A percentile compares a stretch with the other conserved stretches of the same genome.
phyloP scores from a whole-genome alignment of 2,113 vertebrate species.

The Corythornis vintsioides region DNA sequence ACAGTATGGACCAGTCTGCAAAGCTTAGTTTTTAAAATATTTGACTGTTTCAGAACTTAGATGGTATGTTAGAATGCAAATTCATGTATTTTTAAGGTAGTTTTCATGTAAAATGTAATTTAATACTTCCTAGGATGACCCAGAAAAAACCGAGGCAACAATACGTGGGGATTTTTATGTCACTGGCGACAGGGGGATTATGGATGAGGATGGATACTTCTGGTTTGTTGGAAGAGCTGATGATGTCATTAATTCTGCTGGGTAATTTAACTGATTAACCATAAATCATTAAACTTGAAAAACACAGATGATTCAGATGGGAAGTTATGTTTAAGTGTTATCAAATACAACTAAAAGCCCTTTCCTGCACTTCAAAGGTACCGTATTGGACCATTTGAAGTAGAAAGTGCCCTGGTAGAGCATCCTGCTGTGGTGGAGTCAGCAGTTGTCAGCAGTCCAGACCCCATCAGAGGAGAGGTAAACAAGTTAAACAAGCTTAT shows the following conservation, averaged over 20 bases:
- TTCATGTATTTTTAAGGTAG: neutral
- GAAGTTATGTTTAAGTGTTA: neutral
- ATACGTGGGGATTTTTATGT: slow-evolving; percentile 79
- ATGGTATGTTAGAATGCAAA: neutral
- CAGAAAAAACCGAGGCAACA: slow-evolving; percentile 77
- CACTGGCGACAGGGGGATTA: slow-evolving; percentile 81
- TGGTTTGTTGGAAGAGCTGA: slow-evolving; percentile 85
- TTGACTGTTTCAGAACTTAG: neutral
- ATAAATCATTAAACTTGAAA: neutral
- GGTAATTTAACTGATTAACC: slow-evolving; percentile 68
- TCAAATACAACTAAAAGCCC: neutral
- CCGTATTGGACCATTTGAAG: slow-evolving; percentile 85
- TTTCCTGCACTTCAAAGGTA: slow-evolving; percentile 70
- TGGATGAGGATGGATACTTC: slow-evolving; percentile 84
- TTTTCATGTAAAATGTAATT: neutral
- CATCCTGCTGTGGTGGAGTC: slow-evolving; percentile 82
- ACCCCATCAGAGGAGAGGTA: slow-evolving; percentile 86
- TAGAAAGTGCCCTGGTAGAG: slow-evolving; percentile 83
- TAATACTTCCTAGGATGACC: slow-evolving; percentile 74
- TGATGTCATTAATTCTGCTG: slow-evolving; percentile 84
- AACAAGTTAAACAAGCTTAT: neutral
- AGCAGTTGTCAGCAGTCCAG: slow-evolving; percentile 85
- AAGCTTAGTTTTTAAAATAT: neutral
- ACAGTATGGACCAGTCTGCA: neutral
- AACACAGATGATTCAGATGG: neutral